Evolutionary conservation across 2,797 vertebrate genomes (phyloP), one percentile per base, ranked within the genome.

Genomic region (Lacerta viridis): DNA sequence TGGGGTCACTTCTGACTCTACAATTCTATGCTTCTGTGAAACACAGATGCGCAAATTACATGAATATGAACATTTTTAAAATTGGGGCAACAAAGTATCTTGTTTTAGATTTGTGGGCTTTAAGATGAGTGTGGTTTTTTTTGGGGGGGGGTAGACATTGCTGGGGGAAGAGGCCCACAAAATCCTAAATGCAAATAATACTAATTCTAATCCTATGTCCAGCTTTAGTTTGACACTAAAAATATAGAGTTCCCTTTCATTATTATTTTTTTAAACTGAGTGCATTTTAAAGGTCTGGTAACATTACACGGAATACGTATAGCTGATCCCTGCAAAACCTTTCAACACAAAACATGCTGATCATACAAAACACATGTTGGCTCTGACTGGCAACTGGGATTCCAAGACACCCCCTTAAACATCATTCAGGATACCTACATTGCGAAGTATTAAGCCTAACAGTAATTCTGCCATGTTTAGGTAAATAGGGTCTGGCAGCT

Each of bases 401-500:
- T 43, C 29, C 59, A 68, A 84, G 20, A 85, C 18, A 4, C n/a
- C 69, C 29, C 29, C 36, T 43, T 85, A 55, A 75, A 10, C 66
- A 15, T 68, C 59, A 39, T 74, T 80, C 55, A 72, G 75, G 69
- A 41, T 76, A 46, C 25, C 23, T 43, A 33, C 36, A 15, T 39
- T 71, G 41, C 33, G 25, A 64, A 43, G n/a, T 43, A 71, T 61
- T 64, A 46, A 85, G 72, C 66, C 46, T 69, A 41, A 81, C 36
- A 71, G 27, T 43, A 69, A 72, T 36, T 64, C n/a, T 78, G 23
- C 17, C 87, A 72, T 78, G 61, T 71, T 77, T 80, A 68, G 33
- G 46, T 61, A 88, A 61, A 82, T 82, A 72, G 55, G 29, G 64
- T 50, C 61, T 33, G 50, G 64, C 78, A 85, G 36, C 50, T 88